Percentiles rank a stretch among this genome's conserved stretches.
Evolutionary conservation across 2,888 invertebrate genomes (phyloP).

Genomic region (Poecilus cupreus): DNA sequence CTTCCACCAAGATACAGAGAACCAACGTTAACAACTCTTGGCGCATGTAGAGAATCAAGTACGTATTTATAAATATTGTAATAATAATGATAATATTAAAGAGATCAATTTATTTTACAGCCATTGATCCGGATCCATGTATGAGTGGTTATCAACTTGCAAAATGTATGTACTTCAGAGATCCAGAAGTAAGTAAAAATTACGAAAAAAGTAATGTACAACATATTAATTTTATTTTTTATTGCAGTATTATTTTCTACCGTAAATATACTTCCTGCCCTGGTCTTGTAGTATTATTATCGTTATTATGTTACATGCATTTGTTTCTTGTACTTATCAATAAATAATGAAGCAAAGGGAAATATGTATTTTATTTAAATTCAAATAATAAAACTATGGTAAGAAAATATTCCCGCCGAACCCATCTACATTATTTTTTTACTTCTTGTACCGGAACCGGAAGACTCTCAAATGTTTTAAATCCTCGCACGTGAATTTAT

Average conservation of each 20-base stretch:
- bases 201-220: not conserved
- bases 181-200: slow-evolving; percentile 68
- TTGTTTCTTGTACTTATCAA: slow-evolving; percentile 14
- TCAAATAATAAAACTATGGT: not conserved
- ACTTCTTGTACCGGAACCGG: not conserved
- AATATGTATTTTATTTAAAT: no score
- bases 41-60: slow-evolving; percentile 74
- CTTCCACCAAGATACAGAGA: slow-evolving; percentile 73
- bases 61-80: slow-evolving; percentile 62
- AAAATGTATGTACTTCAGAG: slow-evolving; percentile 74
- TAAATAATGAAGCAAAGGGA: not conserved
- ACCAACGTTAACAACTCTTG: slow-evolving; percentile 72
- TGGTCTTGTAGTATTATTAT: slow-evolving; percentile 15
- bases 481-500: not conserved
- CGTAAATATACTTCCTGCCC: slow-evolving; percentile 48
- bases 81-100: slow-evolving; percentile 22
- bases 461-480: not conserved
- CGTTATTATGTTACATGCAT: slow-evolving; percentile 22
- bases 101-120: slow-evolving; percentile 68
- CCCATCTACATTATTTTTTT: not conserved
- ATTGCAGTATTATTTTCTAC: slow-evolving; percentile 63
- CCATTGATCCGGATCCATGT: slow-evolving; percentile 74
- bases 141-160: slow-evolving; percentile 73
- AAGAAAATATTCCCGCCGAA: not conserved
- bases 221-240: slow-evolving; percentile 21